Evolutionary conservation across 2,113 vertebrate species (phyloP), one percentile per base, ranked within the genome.

Genomic region (Ploceus nigricollis): DNA sequence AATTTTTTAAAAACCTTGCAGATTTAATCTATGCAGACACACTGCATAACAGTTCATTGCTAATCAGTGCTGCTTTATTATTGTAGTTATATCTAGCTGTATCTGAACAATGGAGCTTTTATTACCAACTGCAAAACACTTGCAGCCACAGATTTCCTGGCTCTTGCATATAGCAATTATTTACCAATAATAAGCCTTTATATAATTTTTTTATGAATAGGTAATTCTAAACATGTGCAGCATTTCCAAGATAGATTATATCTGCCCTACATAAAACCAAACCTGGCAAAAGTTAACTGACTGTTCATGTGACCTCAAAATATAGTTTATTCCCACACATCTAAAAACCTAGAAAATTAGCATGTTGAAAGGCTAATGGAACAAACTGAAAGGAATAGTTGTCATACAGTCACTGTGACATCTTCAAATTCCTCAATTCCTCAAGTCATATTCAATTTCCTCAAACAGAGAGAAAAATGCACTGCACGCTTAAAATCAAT

Each of bases 1-100:
- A 53, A 17, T 15, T 68, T 51, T 51, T 51, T 1, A 11, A 44
- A 58, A 39, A 40, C 7, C 4, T 4, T 17, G 15, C 30, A 54
- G 39, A 30, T 64, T 65, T 79, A 48, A 15, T 60, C 28, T 64
- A 0, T n/a, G 22, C 14, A 79, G 21, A 33, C 5, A 9, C 35
- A 31, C 11, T 63, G 23, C 14, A 0, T 21, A 48, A 50, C 42
- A 81, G 42, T n/a, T 54, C 31, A 9, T 31, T 2, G 0, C 8
- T 44, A 42, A 24, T 33, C 65, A 12, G 12, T 24, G 5, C 23
- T 77, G 39, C 14, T 44, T 63, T 40, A 10, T 15, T 23, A 44
- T 18, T 37, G 3, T 15, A 19, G 16, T 31, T 85, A 2, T 19
- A 39, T 3, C 44, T 70, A 15, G 11, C 33, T 72, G 4, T 19